These are phyloP conservation scores for Apodemus agrarius DNA, from an alignment of 2,797 vertebrate genomes.

Conservation along the genomic window DNA sequence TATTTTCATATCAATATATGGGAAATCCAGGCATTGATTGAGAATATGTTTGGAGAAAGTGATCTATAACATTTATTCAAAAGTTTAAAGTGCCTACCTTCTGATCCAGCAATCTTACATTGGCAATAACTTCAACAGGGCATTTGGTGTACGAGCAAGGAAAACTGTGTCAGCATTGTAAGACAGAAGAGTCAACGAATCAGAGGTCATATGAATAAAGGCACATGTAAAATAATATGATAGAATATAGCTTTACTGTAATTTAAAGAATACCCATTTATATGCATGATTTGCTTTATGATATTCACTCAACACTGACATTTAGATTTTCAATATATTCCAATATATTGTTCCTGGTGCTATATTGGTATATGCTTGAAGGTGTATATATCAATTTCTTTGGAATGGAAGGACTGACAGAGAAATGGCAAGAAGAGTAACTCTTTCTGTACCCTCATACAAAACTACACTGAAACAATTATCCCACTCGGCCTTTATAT, in stretches of 20 bases:
- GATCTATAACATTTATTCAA: background rate
- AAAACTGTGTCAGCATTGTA: background rate
- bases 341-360: background rate
- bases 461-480: background rate
- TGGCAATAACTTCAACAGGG: background rate
- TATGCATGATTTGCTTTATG: background rate
- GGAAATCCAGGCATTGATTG: background rate
- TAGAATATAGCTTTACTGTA: background rate
- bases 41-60: constrained; percentile 8
- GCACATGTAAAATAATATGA: background rate
- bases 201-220: constrained; percentile 47
- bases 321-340: constrained; percentile 9
- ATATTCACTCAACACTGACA: constrained; percentile 5
- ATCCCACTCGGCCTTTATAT: background rate
- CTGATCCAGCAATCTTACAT: background rate
- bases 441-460: background rate
- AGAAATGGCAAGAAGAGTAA: background rate
- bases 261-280: background rate
- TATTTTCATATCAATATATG: constrained; percentile 6
- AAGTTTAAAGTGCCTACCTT: background rate
- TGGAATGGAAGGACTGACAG: background rate
- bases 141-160: background rate
- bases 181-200: constrained; percentile 1
- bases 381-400: background rate
- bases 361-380: background rate